Evolutionary conservation across 2,113 vertebrate genomes (phyloP).

Genomic region (Dicerorhinus sumatrensis): DNA sequence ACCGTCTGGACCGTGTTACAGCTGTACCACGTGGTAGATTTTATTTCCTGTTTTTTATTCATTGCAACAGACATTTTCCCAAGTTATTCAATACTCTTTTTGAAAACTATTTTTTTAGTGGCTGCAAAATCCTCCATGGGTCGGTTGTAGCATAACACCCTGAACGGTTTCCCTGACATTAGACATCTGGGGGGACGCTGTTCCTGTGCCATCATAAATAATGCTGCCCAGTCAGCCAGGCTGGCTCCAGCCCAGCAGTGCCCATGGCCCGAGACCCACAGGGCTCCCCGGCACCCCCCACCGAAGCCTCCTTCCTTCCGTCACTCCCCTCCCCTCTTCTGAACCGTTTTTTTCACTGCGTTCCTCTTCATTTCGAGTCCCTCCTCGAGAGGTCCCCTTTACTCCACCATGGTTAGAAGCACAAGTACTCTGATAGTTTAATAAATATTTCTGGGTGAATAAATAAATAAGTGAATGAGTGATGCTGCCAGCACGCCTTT

Average conservation of each 20-base stretch:
- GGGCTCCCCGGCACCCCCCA: background rate
- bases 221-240: background rate
- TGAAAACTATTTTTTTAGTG: background rate
- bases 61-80: background rate
- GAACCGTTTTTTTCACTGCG: background rate
- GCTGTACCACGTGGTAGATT: rapidly evolving
- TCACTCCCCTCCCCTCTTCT: rapidly evolving
- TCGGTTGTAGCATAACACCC: background rate
- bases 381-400: background rate
- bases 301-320: rapidly evolving
- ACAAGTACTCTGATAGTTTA: background rate
- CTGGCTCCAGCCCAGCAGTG: rapidly evolving
- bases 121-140: background rate
- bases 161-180: background rate
- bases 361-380: rapidly evolving
- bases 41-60: background rate
- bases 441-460: background rate
- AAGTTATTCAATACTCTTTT: background rate
- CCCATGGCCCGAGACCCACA: rapidly evolving
- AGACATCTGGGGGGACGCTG: background rate
- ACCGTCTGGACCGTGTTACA: rapidly evolving
- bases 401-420: background rate
- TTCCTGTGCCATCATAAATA: background rate
- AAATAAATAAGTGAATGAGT: background rate
- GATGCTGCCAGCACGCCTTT: background rate